These are phyloP conservation scores for Enteromius treurensis DNA, from an alignment of 2,797 vertebrate genomes.

Conservation along the genomic window DNA sequence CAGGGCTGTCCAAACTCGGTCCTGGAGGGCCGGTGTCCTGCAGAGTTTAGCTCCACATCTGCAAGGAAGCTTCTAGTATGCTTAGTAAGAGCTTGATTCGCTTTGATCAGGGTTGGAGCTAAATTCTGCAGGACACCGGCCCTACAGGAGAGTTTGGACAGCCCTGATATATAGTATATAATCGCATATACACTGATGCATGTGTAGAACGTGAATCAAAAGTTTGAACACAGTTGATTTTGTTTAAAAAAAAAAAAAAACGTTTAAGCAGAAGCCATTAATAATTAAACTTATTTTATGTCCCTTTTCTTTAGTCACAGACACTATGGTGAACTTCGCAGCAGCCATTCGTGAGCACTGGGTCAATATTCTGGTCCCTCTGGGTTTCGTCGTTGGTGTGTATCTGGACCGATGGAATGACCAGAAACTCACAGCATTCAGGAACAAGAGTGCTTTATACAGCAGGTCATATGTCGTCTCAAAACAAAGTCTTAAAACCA, in stretches of 20 bases:
- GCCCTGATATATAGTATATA: too few species aligned
- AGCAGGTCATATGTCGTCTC: constrained; percentile 76
- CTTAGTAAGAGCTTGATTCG: too few species aligned
- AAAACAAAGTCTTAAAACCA: neutral
- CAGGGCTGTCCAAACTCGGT: too few species aligned
- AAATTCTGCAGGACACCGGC: too few species aligned
- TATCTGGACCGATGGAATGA: constrained; percentile 87
- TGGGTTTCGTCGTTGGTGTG: constrained; percentile 86
- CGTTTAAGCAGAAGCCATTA: neutral
- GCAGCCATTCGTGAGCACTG: constrained; percentile 83
- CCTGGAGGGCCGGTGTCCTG: too few species aligned
- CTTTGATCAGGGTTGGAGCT: too few species aligned
- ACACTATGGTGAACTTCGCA: constrained; percentile 82
- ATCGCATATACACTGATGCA: neutral
- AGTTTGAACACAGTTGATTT: too few species aligned
- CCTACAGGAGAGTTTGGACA: too few species aligned
- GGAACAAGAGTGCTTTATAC: constrained; percentile 90
- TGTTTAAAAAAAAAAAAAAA: neutral
- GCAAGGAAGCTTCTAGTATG: too few species aligned
- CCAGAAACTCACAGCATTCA: constrained; percentile 83
- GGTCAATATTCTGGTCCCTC: constrained; percentile 83
- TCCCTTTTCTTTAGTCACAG: constrained; percentile 55
- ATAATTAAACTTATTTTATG: neutral
- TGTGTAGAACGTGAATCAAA: neutral
- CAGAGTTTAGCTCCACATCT: too few species aligned